phyloP scores from a whole-genome alignment of 2,797 vertebrate genomes.

The Sebastes iracundus region DNA sequence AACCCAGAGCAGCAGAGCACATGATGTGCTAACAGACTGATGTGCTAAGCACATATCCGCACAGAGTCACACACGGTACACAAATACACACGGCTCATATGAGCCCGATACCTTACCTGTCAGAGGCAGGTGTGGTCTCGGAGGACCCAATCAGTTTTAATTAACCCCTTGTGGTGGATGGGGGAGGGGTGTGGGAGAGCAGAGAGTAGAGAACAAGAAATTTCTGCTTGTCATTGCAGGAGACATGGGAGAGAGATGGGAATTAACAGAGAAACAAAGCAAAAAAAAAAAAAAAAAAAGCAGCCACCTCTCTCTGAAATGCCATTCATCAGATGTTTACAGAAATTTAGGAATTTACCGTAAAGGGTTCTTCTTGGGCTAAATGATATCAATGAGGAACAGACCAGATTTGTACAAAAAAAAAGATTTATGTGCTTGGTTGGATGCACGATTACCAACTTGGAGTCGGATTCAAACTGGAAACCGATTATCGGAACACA shows the following conservation, averaged over 20 bases:
- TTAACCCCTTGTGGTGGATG: conserved; percentile 84
- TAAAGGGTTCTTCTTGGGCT: too few species aligned
- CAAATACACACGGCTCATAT: conserved; percentile 53
- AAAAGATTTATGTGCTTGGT: neutral
- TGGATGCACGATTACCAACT: neutral
- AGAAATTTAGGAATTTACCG: too few species aligned
- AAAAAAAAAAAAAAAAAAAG: neutral
- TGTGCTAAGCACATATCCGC: conserved; percentile 62
- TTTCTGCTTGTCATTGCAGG: conserved; percentile 42
- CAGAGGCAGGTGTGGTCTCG: conserved; percentile 84
- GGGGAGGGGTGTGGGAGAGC: conserved; percentile 36
- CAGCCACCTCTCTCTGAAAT: neutral
- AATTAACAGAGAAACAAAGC: conserved; percentile 15
- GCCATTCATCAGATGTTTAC: neutral
- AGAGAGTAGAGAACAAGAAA: conserved; percentile 3
- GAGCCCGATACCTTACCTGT: conserved; percentile 76
- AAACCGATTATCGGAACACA: neutral
- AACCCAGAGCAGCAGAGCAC: conserved; percentile 62
- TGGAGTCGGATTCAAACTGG: neutral
- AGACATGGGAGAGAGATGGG: conserved; percentile 1
- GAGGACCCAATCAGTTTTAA: conserved; percentile 87
- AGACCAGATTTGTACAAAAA: neutral
- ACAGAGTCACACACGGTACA: conserved; percentile 40
- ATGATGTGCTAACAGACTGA: conserved; percentile 59
- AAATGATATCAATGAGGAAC: neutral